Evolutionary conservation across 1,140 invertebrate genomes (phyloP), one percentile per base, ranked within the genome.

Genomic region (Drosophila nebulosa): DNA sequence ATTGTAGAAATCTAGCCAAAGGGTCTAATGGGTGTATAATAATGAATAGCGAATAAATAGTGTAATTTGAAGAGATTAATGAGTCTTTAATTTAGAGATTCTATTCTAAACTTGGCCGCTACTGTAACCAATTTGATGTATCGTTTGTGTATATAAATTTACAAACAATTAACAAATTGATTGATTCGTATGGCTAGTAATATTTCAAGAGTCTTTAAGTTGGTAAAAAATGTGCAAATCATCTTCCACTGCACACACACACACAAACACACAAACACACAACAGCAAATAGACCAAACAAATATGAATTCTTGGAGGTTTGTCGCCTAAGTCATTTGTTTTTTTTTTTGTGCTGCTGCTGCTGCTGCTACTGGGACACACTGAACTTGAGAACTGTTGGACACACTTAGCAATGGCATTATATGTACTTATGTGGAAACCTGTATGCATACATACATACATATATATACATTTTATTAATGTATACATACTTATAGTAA

Each of bases 401-500:
- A n/a, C 7, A 68, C 60, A 65, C 77, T 75, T 74, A 68, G 58
- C 69, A 74, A 78, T 69, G 78, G 60, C 79, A 76, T 67, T 64
- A 81, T 78, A 69, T n/a, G n/a, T n/a, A n/a, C n/a, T 62, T 64
- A 46, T 22, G 35, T 57, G 18, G 12, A 53, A 26, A 53, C 26
- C 12, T 53, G 14, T 53, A 53, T n/a, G n/a, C n/a, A n/a, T n/a
- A n/a, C n/a, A 53, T 53, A 27, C n/a, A n/a, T 22, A 24, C 2
- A 16, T 5, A 6, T 42, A 58, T 39, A n/a, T 14, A 36, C n/a
- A 35, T n/a, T 30, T 65, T 77, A 58, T 26, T 46, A 42, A 35
- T 55, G 50, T 72, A 39, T 35, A 69, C 70, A 68, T 75, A 73
- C 67, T 72, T 74, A 70, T 64, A 76, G 78, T 86, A 86, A 88